Base-by-base conservation (phyloP, 2,113 vertebrate genomes). In the Lethenteron camtschaticum region DNA sequence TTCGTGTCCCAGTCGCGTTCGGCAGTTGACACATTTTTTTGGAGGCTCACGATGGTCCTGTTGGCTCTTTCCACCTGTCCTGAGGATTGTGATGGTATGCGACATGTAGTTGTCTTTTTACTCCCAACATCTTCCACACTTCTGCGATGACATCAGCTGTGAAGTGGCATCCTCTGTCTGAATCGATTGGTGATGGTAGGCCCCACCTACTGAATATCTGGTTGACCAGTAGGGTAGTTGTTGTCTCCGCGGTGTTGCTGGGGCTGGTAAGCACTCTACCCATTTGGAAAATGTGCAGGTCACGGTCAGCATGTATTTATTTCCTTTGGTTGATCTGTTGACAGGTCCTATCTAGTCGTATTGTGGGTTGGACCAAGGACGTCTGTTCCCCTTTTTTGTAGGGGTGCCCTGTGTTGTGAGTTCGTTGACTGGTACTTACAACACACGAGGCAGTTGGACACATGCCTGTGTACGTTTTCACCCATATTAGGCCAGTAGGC, bases 1-100 rank as follows among this genome's bases (percentile, higher is more conserved):
- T 73, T 73, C 2, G 70, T 9, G 55, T 73, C 68, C 70, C 69
- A 76, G 13, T 73, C 71, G n/a, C 73, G 71, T 11, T 68, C 57
- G 56, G 70, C 70, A 12, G 24, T 9, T 18, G 24, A 41, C 14
- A 73, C 57, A 13, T 20, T 75, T 72, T 63, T 24, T 70, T 71
- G 63, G 58, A 73, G 73, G 5, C 55, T 10, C 9, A 73, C 14
- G 6, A 73, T 55, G 74, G 24, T 24, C 24, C 24, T 24, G 3
- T 24, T 24, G 24, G 3, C 24, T 24, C 24, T 24, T 24, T 24
- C 12, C 8, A 73, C 69, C 1, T 68, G 69, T 12, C 24, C 24
- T 24, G 24, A 3, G 24, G 24, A 24, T 24, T 24, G 24, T 24
- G 3, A 24, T 24, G 24, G 24, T 24, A 24, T 24, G 24, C 24